phyloP scores from a whole-genome alignment of 1,140 invertebrate genomes.

The Akabosia matsudoensis region DNA sequence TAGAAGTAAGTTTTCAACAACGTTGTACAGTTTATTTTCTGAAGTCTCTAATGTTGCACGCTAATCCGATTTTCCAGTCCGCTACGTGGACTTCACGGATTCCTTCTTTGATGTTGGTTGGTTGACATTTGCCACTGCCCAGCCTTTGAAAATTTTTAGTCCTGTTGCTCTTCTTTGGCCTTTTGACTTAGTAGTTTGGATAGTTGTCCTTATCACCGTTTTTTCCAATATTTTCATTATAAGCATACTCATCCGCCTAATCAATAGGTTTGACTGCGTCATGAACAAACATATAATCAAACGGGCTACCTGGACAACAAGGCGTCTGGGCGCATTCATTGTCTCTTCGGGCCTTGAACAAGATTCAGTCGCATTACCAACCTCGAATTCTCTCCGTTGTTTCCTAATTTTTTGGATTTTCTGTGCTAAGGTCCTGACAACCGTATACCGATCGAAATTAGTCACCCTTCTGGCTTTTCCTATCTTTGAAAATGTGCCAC shows the following conservation, averaged over 20 bases:
- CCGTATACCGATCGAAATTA: constrained; percentile 38
- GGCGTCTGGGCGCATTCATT: too few relatives aligned
- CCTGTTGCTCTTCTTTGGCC: constrained; percentile 31
- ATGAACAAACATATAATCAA: too few relatives aligned
- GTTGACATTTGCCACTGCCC: constrained; percentile 3
- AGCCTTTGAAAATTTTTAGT: background rate
- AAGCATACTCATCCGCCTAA: constrained; percentile 15
- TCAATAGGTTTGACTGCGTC: too few relatives aligned
- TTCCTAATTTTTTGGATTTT: constrained; percentile 28
- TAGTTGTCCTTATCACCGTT: background rate
- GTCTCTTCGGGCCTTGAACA: background rate
- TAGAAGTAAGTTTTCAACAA: constrained; percentile 1
- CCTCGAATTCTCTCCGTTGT: background rate
- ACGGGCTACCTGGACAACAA: too few relatives aligned
- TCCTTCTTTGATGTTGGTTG: constrained; percentile 12
- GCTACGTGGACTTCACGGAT: constrained; percentile 14
- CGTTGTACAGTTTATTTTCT: background rate
- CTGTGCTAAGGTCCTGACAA: constrained; percentile 29
- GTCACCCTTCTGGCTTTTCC: constrained; percentile 34
- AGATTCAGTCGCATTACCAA: background rate
- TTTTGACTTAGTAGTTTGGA: background rate
- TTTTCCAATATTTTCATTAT: background rate
- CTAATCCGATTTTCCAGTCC: constrained; percentile 1
- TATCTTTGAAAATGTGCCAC: constrained; percentile 4
- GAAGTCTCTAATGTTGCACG: background rate